Percentiles rank a stretch among this genome's conserved stretches.
Conservation (phyloP, 2,113 vertebrate genomes). For the Coryphaenoides rupestris region DNA sequence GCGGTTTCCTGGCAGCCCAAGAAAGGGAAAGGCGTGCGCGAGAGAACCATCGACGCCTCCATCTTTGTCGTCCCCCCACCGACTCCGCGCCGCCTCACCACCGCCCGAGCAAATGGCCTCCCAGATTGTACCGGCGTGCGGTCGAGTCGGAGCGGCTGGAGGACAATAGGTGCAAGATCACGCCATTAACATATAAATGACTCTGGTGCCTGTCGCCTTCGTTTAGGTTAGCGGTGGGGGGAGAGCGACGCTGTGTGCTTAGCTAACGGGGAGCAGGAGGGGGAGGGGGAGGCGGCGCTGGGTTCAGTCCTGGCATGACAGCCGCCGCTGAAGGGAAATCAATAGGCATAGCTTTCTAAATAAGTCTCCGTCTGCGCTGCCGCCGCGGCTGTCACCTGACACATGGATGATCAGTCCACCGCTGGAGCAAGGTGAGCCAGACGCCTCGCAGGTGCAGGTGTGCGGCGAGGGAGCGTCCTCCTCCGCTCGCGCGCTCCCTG, state of each 20-base stretch:
- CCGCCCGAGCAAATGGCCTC: constrained; percentile 48
- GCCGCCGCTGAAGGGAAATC: constrained; percentile 66
- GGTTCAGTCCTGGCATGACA: constrained; percentile 43
- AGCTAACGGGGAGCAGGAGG: constrained; percentile 39
- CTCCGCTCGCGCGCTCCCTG: background rate
- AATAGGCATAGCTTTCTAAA: constrained; percentile 67
- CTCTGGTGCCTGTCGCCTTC: constrained; percentile 67
- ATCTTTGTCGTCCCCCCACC: no score
- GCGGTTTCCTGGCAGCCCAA: constrained; percentile 66
- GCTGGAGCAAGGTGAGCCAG: constrained; percentile 43
- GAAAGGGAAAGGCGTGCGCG: constrained; percentile 49
- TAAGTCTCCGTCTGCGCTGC: constrained; percentile 56
- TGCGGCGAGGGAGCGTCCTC: background rate
- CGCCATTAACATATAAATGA: constrained; percentile 78
- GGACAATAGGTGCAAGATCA: constrained; percentile 58
- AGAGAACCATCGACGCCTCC: no score
- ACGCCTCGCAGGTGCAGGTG: constrained; percentile 10
- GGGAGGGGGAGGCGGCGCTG: background rate
- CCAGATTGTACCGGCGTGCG: constrained; percentile 63
- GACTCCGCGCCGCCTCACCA: no score
- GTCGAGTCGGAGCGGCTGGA: constrained; percentile 52
- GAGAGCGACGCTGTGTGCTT: constrained; percentile 38
- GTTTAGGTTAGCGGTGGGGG: constrained; percentile 41
- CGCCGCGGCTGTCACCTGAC: constrained; percentile 45
- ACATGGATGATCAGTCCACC: constrained; percentile 42